These are phyloP conservation scores for Trichopoda pennipes DNA, from an alignment of 2,888 invertebrate genomes.

Conservation along the genomic window DNA sequence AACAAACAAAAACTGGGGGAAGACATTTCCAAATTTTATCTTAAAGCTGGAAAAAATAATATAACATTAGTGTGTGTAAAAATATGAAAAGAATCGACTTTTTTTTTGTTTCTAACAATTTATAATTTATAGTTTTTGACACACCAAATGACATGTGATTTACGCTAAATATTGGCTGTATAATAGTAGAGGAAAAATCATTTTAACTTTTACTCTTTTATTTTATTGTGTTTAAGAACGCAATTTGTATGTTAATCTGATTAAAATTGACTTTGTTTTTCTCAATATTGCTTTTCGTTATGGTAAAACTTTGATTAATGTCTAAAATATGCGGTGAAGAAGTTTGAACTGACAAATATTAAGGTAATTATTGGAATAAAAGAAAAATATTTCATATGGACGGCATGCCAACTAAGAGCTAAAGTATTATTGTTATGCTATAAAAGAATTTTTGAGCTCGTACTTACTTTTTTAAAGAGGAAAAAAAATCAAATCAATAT, in stretches of 20 bases:
- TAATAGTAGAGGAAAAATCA: slow-evolving; percentile 14
- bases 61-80: slow-evolving; percentile 12
- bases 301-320: slow-evolving; percentile 40
- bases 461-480: no score
- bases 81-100: slow-evolving; percentile 58
- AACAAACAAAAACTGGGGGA: slow-evolving; percentile 7
- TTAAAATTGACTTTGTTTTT: slow-evolving; percentile 37
- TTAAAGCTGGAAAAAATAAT: slow-evolving; percentile 32
- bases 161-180: slow-evolving; percentile 62
- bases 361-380: no score
- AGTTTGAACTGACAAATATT: no score
- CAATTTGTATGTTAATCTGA: slow-evolving; percentile 56
- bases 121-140: slow-evolving; percentile 63
- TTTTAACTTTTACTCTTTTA: slow-evolving; percentile 70
- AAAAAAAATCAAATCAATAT: no score
- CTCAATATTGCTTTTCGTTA: background rate
- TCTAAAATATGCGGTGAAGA: background rate
- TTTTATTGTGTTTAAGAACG: background rate
- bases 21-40: slow-evolving; percentile 30
- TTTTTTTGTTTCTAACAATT: slow-evolving; percentile 44
- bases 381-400: no score
- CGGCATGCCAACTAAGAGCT: no score
- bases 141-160: slow-evolving; percentile 64
- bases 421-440: no score
- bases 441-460: no score